phyloP scores from a whole-genome alignment of 2,888 invertebrate genomes.

The Chymomyza amoena region DNA sequence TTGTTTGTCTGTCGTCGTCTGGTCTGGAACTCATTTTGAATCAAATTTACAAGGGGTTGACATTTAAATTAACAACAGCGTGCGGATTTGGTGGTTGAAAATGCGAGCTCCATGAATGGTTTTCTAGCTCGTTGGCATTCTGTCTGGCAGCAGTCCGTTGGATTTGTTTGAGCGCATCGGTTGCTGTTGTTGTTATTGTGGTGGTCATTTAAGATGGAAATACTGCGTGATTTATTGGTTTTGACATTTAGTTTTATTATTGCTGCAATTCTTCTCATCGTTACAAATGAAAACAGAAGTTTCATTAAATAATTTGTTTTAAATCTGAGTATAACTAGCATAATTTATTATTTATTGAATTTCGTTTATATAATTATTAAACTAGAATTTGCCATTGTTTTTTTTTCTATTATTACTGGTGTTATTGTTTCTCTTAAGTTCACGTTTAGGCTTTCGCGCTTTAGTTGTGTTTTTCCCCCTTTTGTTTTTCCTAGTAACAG shows the following conservation, averaged over 20 bases:
- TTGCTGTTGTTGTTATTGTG: background rate
- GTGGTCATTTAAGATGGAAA: slow-evolving; percentile 8
- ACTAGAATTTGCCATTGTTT: slow-evolving; percentile 60
- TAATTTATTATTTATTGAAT: slow-evolving; percentile 53
- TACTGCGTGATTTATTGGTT: slow-evolving; percentile 32
- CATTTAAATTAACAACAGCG: slow-evolving; percentile 52
- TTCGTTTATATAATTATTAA: slow-evolving; percentile 71
- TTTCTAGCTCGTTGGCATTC: slow-evolving; percentile 24
- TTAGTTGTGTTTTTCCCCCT: slow-evolving; percentile 41
- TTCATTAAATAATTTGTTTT: slow-evolving; percentile 30
- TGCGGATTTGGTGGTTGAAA: slow-evolving; percentile 10
- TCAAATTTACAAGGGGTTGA: slow-evolving; percentile 41
- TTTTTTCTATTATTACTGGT: slow-evolving; percentile 26
- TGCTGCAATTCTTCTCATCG: slow-evolving; percentile 60
- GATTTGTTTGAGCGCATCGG: background rate
- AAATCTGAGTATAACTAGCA: slow-evolving; percentile 61
- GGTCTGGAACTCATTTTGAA: slow-evolving; percentile 29
- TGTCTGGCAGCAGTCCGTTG: background rate
- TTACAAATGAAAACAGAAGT: slow-evolving; percentile 64
- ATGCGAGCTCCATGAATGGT: slow-evolving; percentile 5
- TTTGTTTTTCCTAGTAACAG: slow-evolving; percentile 22
- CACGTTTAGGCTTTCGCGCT: background rate
- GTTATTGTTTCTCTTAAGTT: slow-evolving; percentile 22
- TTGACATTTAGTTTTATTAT: slow-evolving; percentile 64
- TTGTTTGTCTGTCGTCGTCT: background rate